Conservation (phyloP, 2,888 invertebrate genomes). For the Monochamus alternatus region DNA sequence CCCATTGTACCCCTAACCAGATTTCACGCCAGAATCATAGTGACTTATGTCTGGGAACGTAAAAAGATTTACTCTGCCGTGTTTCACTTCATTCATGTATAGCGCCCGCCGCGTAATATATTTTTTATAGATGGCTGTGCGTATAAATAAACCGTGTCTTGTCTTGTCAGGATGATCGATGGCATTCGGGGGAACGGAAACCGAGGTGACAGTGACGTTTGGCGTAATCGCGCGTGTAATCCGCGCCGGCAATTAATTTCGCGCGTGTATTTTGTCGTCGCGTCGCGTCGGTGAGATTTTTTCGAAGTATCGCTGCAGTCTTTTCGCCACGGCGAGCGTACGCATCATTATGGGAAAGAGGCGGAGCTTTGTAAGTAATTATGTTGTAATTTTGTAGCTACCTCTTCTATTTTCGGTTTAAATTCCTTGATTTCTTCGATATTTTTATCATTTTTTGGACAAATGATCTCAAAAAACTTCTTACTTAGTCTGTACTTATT, state of each 20-base stretch:
- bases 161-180: conserved; percentile 8
- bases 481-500: too few species aligned
- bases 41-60: not conserved
- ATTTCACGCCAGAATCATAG: not conserved
- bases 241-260: conserved; percentile 1
- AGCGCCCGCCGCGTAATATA: not conserved
- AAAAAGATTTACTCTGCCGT: not conserved
- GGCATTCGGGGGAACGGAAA: conserved; percentile 1
- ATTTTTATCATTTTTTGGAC: too few species aligned
- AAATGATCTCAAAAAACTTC: too few species aligned
- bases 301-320: too few species aligned
- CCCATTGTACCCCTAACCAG: not conserved
- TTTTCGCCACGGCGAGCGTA: not conserved
- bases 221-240: conserved; percentile 12
- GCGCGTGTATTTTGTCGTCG: not conserved
- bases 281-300: not conserved
- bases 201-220: conserved; percentile 29
- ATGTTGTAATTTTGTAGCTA: too few species aligned
- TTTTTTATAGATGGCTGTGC: conserved; percentile 24
- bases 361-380: too few species aligned
- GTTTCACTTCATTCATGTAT: not conserved
- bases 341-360: too few species aligned
- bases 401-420: too few species aligned
- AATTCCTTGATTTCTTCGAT: too few species aligned
- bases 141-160: conserved; percentile 22